Percentiles rank a stretch among this genome's conserved stretches.
Conservation (phyloP, 2,113 vertebrate species). For the Cettia cetti region DNA sequence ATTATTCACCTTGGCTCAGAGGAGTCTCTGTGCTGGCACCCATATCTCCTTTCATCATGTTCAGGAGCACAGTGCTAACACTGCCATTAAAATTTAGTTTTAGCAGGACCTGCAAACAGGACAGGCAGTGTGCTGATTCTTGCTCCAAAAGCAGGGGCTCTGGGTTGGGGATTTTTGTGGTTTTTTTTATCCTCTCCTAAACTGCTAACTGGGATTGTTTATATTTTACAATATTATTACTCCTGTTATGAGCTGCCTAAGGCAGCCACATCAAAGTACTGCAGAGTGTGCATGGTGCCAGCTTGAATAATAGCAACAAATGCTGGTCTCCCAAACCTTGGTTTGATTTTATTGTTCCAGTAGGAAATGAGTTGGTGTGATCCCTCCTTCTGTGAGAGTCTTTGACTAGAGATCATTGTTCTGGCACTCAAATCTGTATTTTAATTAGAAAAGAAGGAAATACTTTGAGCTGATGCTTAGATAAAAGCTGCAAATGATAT, state of each 20-base stretch:
- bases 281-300: background rate
- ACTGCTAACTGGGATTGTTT: slow-evolving; percentile 59
- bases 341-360: slow-evolving; percentile 70
- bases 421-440: slow-evolving; percentile 54
- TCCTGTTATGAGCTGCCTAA: slow-evolving; percentile 64
- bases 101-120: background rate
- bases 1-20: background rate
- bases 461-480: slow-evolving; percentile 51
- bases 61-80: background rate
- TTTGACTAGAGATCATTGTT: slow-evolving; percentile 56
- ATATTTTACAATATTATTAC: slow-evolving; percentile 60
- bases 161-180: background rate
- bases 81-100: background rate
- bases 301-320: slow-evolving; percentile 55
- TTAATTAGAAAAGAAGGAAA: slow-evolving; percentile 69
- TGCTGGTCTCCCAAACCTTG: slow-evolving; percentile 34
- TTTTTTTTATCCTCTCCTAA: background rate
- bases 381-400: slow-evolving; percentile 32
- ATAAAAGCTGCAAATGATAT: slow-evolving; percentile 50
- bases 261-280: slow-evolving; percentile 72
- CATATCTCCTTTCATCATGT: background rate
- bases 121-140: background rate
- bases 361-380: slow-evolving; percentile 65
- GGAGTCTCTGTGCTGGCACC: background rate
- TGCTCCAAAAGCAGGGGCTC: background rate